Evolutionary conservation across 2,888 invertebrate species (phyloP), one percentile per base, ranked within the genome.

Genomic region (Drosophila peninsularis): DNA sequence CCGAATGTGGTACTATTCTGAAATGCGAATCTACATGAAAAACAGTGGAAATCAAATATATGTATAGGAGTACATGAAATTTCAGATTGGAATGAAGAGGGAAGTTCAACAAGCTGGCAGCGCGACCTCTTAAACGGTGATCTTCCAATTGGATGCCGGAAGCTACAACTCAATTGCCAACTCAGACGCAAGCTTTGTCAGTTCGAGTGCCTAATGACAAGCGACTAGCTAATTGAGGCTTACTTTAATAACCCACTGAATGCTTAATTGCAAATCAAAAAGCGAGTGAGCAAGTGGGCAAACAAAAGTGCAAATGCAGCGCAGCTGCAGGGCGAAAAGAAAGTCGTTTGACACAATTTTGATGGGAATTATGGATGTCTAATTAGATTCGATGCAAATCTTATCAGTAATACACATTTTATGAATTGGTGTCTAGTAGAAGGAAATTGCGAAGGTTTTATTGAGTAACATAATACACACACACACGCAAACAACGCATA

Each of bases 391-490:
- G 41, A 45, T 62, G 30, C 7, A 11, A 17, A 42, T 62, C 60
- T 76, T 76, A 69, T 69, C 70, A 65, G 50, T 17, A 34, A 39
- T 13, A 14, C 14, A 32, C 44, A 56, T 53, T 62, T 78, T 7
- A 52, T 34, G 57, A 62, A 32, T 19, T n/a, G 5, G 3, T 47
- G 27, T 49, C 17, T 56, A 49, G 32, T 52, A 10, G 24, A 58
- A 36, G 56, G 21, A 19, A 53, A 55, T 56, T 27, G 11, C 10
- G 17, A 58, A 60, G 52, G 50, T 71, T 78, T 75, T 60, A 80
- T 78, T 80, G 61, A 76, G 71, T 58, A 78, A 80, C 61, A 61
- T 58, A 77, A 75, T 74, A 10, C 11, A n/a, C n/a, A 50, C 3
- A 50, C 21, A 37, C 21, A 36, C 14, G 47, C 24, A 24, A 24